Percentiles rank a stretch among this genome's conserved stretches.
Evolutionary conservation across 2,888 invertebrate species (phyloP).

Genomic region (Serrognathus titanus): DNA sequence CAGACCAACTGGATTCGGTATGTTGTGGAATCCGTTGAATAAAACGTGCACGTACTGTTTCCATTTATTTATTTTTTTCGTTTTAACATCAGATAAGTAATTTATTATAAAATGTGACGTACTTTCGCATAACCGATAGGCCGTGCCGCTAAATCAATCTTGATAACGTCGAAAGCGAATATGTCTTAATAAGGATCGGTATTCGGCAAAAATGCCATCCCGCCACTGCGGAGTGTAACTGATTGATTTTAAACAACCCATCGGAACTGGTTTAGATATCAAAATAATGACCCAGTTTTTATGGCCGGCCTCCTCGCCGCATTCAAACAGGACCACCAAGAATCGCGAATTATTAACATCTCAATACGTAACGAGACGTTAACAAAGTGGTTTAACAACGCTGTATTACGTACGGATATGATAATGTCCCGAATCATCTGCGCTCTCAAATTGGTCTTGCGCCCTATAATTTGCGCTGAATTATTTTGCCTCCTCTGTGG

Average conservation of each 20-base stretch:
- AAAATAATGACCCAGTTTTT: slow-evolving; percentile 34
- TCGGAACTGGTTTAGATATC: slow-evolving; percentile 31
- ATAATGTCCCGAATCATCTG: slow-evolving; percentile 10
- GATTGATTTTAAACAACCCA: slow-evolving; percentile 38
- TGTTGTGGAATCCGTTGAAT: no score
- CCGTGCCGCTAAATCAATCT: no score
- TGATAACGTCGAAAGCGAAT: no score
- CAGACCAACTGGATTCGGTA: no score
- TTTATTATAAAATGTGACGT: no score
- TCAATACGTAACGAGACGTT: slow-evolving; percentile 22
- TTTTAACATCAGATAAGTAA: no score
- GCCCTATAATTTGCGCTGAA: slow-evolving; percentile 15
- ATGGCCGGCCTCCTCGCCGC: slow-evolving; percentile 23
- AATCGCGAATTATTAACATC: slow-evolving; percentile 19
- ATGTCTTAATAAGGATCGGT: no score
- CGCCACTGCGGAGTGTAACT: slow-evolving; percentile 23
- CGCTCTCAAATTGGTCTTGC: slow-evolving; percentile 7
- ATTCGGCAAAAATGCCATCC: neutral
- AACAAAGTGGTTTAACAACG: slow-evolving; percentile 20
- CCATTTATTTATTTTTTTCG: no score
- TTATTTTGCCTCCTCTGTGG: slow-evolving; percentile 1
- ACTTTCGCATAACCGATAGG: no score
- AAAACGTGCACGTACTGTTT: no score
- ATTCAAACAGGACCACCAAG: slow-evolving; percentile 17
- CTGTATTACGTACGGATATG: slow-evolving; percentile 25